Evolutionary conservation across 2,888 invertebrate species (phyloP), one percentile per base, ranked within the genome.

Genomic region (Aspidapion aeneum): DNA sequence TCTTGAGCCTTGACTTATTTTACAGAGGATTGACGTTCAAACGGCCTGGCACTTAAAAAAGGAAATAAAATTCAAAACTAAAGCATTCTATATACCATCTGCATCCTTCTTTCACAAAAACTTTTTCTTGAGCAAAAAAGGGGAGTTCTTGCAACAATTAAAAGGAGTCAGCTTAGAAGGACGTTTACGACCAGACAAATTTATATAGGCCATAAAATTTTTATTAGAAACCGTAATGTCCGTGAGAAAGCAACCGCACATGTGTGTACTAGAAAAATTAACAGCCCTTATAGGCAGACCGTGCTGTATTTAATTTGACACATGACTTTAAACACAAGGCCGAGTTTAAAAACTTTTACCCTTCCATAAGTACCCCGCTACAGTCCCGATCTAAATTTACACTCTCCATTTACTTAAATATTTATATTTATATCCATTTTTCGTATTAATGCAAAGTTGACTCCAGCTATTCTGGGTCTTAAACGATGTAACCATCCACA

Each of bases 221-320:
- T 66, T 64, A 66, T 64, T 64, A 63, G 66, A 70, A 74, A 71
- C 74, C 75, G 75, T 77, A 76, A 77, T 75, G 77, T 77, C 73
- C 78, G 78, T 78, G 78, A 78, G 78, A 78, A 78, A 77, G 74
- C 72, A 72, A 75, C 76, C 73, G 68, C 75, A 72, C 73, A 74
- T 74, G 73, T 73, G 72, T 69, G 72, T 73, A 70, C 69, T 73
- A 71, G 35, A 35, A 70, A 70, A 72, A 73, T 75, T 73, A 74
- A 74, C 76, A 74, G 76, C 75, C 76, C 76, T 77, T 74, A 35
- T 12, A 12, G 12, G 35, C 35, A 35, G 35, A 35, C 35, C 5
- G 74, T 74, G 75, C 75, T 76, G 77, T 78, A 78, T 78, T 78
- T 78, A 78, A 77, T 77, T 76, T 78, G 77, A 78, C 78, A 77